Evolutionary conservation across 2,888 invertebrate species (phyloP), one percentile per base, ranked within the genome.

Genomic region (Diarsia rubi): DNA sequence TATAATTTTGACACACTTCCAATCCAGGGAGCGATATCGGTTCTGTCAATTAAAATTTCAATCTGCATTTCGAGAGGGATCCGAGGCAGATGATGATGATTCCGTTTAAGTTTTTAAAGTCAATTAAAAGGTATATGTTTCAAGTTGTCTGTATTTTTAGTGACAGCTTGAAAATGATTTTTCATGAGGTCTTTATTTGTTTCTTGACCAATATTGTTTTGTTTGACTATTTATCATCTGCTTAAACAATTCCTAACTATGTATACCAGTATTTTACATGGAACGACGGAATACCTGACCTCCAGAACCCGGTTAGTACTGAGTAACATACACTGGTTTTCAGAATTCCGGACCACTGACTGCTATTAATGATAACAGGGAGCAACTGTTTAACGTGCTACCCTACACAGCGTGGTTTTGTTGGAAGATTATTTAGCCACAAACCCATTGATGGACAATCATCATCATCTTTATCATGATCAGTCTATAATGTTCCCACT

Each of bases 1-100:
- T 89, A 86, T 89, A 89, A 89, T 89, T 89, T 86, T 89, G 90
- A 89, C 89, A 89, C 89, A 87, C 76, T 89, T 89, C 82, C 86
- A 69, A 78, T 75, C 73, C 75, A 44, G 14, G 69, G 47, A 59
- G 24, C 78, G 68, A 68, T 78, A 79, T 80, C 81, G 73, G 77
- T 75, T 81, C 86, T 78, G 86, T 86, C 86, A 86, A 86, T 86
- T 86, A 87, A 86, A 87, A 78, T 87, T 81, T 86, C 81, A 83
- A 87, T 87, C 81, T 83, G 59, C 78, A 85, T 81, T 42, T 76
- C 44, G 75, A 84, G 84, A 31, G 31, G 63, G 59, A 47, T 2
- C 47, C 31, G 65, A 24, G 11, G 12, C 3, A 62, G 59, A 70
- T 77, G 52, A 71, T 71, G 69, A 64, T 60, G 62, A 73, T 44